These are phyloP conservation scores for Tricholauxania praeusta DNA, from an alignment of 2,888 invertebrate species.

Conservation along the genomic window DNA sequence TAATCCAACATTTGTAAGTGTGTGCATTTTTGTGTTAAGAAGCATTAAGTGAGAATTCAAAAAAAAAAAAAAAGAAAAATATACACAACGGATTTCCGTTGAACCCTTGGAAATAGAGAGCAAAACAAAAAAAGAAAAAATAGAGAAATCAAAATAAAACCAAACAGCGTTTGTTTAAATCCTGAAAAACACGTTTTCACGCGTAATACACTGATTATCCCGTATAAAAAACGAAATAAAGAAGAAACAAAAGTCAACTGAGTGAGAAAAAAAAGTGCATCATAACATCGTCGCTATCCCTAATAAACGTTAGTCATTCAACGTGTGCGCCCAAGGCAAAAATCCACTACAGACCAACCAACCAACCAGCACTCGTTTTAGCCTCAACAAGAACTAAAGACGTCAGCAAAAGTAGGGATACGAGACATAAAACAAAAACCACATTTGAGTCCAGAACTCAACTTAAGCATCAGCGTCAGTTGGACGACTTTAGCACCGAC, in stretches of 20 bases:
- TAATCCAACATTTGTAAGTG: constrained; percentile 19
- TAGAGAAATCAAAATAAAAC: neutral
- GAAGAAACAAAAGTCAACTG: neutral
- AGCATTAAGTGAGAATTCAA: too few relatives aligned
- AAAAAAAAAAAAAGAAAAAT: neutral
- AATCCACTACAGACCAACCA: neutral
- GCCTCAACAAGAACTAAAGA: neutral
- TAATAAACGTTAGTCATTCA: constrained; percentile 23
- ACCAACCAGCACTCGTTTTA: neutral
- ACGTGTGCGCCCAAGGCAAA: constrained; percentile 2
- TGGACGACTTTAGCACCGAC: neutral
- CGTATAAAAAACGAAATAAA: neutral
- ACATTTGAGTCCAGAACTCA: neutral
- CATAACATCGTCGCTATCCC: constrained; percentile 2
- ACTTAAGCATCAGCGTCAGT: neutral
- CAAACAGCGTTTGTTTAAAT: neutral
- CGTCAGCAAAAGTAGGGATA: neutral
- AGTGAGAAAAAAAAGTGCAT: constrained; percentile 15
- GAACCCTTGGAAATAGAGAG: constrained; percentile 5
- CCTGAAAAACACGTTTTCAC: constrained; percentile 14
- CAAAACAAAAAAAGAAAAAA: neutral
- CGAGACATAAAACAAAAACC: neutral
- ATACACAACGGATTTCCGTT: constrained; percentile 23
- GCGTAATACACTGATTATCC: constrained; percentile 4
- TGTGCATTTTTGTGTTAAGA: neutral